Evolutionary conservation across 30 jellyfish, hydroid and myxozoan genomes (phyloP).

Genomic region (Clytia hemisphaerica): DNA sequence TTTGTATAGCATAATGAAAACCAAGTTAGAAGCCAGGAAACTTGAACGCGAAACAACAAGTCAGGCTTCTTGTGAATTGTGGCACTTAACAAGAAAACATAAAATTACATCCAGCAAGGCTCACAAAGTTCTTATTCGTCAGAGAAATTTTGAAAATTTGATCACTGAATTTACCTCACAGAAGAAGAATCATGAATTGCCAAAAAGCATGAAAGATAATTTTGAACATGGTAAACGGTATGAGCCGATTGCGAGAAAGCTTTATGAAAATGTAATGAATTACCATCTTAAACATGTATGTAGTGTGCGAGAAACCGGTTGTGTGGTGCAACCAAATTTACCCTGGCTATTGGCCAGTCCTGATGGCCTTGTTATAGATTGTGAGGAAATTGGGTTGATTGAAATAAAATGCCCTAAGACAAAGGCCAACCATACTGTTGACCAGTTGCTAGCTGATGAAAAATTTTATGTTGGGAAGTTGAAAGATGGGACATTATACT

Average conservation of each 20-base stretch:
- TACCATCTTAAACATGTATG: constrained; percentile 8
- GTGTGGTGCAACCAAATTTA: constrained; percentile 40
- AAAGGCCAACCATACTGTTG: neutral
- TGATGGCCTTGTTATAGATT: neutral
- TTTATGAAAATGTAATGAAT: constrained; percentile 28
- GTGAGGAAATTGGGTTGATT: neutral
- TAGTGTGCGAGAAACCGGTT: constrained; percentile 29
- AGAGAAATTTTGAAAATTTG: constrained; percentile 24
- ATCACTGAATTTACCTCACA: neutral
- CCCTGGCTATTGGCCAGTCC: neutral
- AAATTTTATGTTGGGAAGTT: constrained; percentile 10
- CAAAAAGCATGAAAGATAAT: constrained; percentile 26
- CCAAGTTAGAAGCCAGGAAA: neutral
- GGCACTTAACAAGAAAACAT: constrained; percentile 23
- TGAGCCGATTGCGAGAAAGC: constrained; percentile 31
- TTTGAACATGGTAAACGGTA: constrained; percentile 29
- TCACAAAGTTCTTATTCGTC: constrained; percentile 21
- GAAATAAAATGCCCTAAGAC: constrained; percentile 17
- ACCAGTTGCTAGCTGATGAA: neutral
- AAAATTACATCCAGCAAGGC: constrained; percentile 41
- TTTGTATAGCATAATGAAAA: neutral
- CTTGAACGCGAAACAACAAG: constrained; percentile 15
- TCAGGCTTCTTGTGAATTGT: constrained; percentile 12
- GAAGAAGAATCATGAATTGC: neutral
- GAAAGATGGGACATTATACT: constrained; percentile 11